phyloP scores from a whole-genome alignment of 1,140 invertebrate species.

The honey bee (Apis mellifera) region DNA sequence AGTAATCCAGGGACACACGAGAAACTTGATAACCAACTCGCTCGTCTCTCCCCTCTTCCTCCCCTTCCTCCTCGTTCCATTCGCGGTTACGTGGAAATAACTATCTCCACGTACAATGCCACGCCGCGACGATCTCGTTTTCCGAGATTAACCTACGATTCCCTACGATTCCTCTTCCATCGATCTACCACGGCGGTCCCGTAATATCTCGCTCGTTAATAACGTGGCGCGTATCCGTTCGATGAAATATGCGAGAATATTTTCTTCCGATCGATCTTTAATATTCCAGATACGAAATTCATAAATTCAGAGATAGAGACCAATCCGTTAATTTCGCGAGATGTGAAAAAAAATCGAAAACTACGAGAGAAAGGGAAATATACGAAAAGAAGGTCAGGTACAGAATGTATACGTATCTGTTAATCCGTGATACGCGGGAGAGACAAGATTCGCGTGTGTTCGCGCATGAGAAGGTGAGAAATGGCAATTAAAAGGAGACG shows the following conservation, averaged over 20 bases:
- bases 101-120: constrained; percentile 14
- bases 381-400: background rate
- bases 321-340: too few relatives aligned
- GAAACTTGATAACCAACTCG: constrained; percentile 57
- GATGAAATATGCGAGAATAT: constrained; percentile 27
- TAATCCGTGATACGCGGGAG: background rate
- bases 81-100: constrained; percentile 33
- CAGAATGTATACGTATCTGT: too few relatives aligned
- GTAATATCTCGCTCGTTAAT: background rate
- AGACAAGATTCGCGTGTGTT: background rate
- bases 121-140: constrained; percentile 17
- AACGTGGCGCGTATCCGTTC: constrained; percentile 17
- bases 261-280: constrained; percentile 22
- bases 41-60: constrained; percentile 22
- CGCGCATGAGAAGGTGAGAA: background rate
- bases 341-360: too few relatives aligned
- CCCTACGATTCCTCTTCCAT: background rate
- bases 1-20: constrained; percentile 57
- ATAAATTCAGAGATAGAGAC: too few relatives aligned
- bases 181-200: background rate
- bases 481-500: constrained; percentile 1
- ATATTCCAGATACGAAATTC: constrained; percentile 50
- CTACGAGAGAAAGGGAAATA: too few relatives aligned
- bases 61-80: background rate
- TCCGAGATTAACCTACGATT: constrained; percentile 21